Conservation (phyloP, 2,113 vertebrate species). For the Brachyistius frenatus region DNA sequence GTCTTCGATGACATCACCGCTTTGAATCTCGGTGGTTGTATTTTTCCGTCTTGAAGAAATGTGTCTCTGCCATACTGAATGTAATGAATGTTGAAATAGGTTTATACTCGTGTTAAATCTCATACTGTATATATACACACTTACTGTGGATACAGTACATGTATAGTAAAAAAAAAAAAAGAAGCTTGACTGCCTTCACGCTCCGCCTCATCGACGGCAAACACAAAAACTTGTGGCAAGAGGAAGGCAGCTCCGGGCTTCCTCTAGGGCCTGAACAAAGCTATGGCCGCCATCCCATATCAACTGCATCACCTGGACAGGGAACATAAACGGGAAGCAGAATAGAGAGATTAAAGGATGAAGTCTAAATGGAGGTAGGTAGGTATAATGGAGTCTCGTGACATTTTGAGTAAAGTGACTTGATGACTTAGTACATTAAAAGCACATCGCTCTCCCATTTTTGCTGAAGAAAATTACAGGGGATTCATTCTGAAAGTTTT, state of each 20-base stretch:
- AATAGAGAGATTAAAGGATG: conserved; percentile 39
- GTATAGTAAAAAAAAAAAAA: no score
- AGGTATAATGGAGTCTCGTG: conserved; percentile 42
- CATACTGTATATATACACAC: no score
- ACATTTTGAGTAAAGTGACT: conserved; percentile 35
- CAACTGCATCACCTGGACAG: conserved; percentile 27
- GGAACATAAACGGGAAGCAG: conserved; percentile 48
- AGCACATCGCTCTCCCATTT: conserved; percentile 31
- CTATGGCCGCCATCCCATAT: conserved; percentile 40
- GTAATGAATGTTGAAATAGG: no score
- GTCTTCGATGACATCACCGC: no score
- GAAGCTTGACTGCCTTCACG: conserved; percentile 14
- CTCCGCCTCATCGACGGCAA: conserved; percentile 25
- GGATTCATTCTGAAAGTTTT: no score
- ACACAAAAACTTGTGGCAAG: conserved; percentile 37
- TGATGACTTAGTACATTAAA: conserved; percentile 47
- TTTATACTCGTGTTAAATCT: no score
- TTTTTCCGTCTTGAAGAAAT: no score
- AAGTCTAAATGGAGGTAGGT: conserved; percentile 16
- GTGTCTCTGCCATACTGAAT: no score
- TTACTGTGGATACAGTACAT: neutral
- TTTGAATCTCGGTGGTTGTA: no score
- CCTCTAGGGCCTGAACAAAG: conserved; percentile 52
- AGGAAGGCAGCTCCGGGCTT: conserved; percentile 27
- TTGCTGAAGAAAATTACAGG: conserved; percentile 1